Evolutionary conservation across 1,140 invertebrate genomes (phyloP).

Genomic region (Drosophila kepulauana): DNA sequence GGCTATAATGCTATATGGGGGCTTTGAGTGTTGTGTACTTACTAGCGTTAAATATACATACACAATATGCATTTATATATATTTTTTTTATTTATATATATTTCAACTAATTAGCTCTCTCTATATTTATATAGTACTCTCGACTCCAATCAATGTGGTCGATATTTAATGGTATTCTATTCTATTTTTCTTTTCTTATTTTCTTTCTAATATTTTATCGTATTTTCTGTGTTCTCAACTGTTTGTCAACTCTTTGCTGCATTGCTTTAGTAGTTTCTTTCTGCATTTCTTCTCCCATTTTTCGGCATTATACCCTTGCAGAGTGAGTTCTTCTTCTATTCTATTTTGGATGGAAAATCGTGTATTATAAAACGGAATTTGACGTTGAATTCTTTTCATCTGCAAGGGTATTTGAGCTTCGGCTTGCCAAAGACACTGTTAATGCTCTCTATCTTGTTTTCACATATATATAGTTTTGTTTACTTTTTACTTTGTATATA

Average conservation of each 20-base stretch:
- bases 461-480: conserved; percentile 8
- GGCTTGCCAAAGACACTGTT: conserved; percentile 7
- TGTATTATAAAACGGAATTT: not conserved
- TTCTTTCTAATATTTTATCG: conserved; percentile 9
- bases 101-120: conserved; percentile 5
- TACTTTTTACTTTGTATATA: conserved; percentile 37
- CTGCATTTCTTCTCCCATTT: not conserved
- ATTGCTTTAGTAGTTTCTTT: conserved; percentile 26
- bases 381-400: not conserved
- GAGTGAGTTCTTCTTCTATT: not conserved
- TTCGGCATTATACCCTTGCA: conserved; percentile 2
- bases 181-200: not conserved
- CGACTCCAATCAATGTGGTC: conserved; percentile 7
- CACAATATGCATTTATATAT: conserved; percentile 12
- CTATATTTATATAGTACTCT: conserved; percentile 14
- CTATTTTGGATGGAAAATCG: not conserved
- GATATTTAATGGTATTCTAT: conserved; percentile 4
- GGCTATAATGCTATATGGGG: conserved; percentile 4
- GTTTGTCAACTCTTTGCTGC: conserved; percentile 31
- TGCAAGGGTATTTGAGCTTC: conserved; percentile 7
- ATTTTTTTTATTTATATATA: conserved; percentile 16
- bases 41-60: conserved; percentile 38
- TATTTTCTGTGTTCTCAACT: conserved; percentile 17
- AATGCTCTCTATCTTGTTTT: conserved; percentile 18
- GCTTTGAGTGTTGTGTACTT: conserved; percentile 13